Evolutionary conservation across 2,888 invertebrate genomes (phyloP).

Genomic region (Trilocha varians): DNA sequence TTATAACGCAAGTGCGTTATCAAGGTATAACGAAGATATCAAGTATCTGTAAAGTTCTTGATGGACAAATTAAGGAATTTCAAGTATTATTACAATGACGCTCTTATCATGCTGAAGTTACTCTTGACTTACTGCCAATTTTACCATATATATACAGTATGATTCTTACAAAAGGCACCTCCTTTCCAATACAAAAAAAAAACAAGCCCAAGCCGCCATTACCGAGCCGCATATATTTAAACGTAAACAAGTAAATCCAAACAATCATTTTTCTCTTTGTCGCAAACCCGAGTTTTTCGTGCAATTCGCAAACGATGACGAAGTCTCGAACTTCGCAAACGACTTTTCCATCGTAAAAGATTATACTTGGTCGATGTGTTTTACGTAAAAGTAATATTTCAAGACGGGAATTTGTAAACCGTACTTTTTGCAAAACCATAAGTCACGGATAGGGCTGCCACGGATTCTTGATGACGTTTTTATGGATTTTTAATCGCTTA

Average conservation of each 20-base stretch:
- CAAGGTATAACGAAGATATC: too few species aligned
- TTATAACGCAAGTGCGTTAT: too few species aligned
- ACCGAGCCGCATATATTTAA: not conserved
- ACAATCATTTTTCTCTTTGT: not conserved
- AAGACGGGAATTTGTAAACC: not conserved
- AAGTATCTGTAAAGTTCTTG: too few species aligned
- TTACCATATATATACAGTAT: too few species aligned
- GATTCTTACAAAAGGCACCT: too few species aligned
- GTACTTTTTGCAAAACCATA: not conserved
- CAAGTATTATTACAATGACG: too few species aligned
- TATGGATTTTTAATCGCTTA: not conserved
- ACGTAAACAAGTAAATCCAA: not conserved
- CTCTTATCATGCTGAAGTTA: too few species aligned
- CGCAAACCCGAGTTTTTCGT: not conserved
- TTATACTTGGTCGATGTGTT: not conserved
- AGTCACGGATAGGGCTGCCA: not conserved
- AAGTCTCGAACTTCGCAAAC: not conserved
- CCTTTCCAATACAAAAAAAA: too few species aligned
- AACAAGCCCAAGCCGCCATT: too few species aligned
- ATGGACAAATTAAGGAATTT: too few species aligned
- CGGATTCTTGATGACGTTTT: not conserved
- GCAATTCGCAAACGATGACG: not conserved
- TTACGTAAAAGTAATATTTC: not conserved
- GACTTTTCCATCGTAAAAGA: not conserved
- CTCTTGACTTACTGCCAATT: too few species aligned